A percentile compares a stretch with the other conserved stretches of the same genome.
phyloP scores from a whole-genome alignment of 2,888 invertebrate species.

The Caenorhabditis doughertyi region DNA sequence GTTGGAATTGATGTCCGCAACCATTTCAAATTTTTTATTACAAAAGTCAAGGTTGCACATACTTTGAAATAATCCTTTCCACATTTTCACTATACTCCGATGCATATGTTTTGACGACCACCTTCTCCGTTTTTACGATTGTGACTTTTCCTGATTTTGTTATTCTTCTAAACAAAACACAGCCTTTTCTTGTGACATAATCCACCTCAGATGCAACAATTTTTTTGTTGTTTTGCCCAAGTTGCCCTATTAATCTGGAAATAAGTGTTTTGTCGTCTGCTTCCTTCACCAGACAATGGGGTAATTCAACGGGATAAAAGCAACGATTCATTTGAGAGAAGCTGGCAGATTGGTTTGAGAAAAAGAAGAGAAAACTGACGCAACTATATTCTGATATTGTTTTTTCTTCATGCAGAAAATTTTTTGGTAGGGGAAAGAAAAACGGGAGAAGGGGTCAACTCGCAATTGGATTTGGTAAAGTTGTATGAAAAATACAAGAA shows the following conservation, averaged over 20 bases:
- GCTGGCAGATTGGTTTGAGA: slow-evolving; percentile 4
- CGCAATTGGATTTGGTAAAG: slow-evolving; percentile 40
- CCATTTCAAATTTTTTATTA: neutral
- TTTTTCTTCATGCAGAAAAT: neutral
- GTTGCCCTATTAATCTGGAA: slow-evolving; percentile 49
- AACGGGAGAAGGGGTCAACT: slow-evolving; percentile 38
- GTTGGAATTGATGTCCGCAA: neutral
- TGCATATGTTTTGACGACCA: neutral
- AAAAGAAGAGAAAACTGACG: slow-evolving; percentile 13
- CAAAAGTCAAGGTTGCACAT: neutral
- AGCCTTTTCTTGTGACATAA: slow-evolving; percentile 22
- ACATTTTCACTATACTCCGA: no score
- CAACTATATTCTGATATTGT: slow-evolving; percentile 31
- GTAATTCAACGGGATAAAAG: slow-evolving; percentile 16
- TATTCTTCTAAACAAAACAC: neutral
- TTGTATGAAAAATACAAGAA: neutral
- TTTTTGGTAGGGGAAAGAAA: slow-evolving; percentile 13
- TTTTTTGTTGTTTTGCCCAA: slow-evolving; percentile 23
- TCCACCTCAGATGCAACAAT: slow-evolving; percentile 33
- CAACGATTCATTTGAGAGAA: slow-evolving; percentile 43
- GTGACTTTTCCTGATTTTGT: slow-evolving; percentile 17
- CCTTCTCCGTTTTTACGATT: neutral
- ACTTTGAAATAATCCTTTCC: neutral
- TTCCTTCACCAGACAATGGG: slow-evolving; percentile 11
- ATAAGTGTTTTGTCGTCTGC: slow-evolving; percentile 24